These are phyloP conservation scores for Drosophila prostipennis DNA, from an alignment of 2,888 invertebrate genomes.

Conservation along the genomic window DNA sequence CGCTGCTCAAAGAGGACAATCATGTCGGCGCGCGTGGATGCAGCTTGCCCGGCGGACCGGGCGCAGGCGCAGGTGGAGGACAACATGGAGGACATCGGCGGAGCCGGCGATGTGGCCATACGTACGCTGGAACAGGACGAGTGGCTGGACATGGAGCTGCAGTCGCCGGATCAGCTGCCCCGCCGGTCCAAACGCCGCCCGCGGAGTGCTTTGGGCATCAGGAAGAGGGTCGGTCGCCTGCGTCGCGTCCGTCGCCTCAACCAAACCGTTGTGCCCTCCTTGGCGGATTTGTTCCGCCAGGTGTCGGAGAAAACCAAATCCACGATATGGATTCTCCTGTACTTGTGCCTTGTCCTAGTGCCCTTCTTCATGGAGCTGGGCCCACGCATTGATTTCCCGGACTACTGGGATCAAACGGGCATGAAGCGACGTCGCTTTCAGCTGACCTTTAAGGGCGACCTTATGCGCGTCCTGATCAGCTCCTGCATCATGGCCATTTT, in stretches of 20 bases:
- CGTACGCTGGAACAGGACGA: neutral
- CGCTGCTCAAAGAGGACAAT: too few relatives aligned
- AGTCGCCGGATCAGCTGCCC: neutral
- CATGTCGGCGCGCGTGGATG: too few relatives aligned
- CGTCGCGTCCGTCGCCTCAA: neutral
- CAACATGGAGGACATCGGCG: too few relatives aligned
- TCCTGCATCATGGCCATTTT: neutral
- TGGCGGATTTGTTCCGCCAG: neutral
- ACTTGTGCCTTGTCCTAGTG: neutral
- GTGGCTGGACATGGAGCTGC: neutral
- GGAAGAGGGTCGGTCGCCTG: too few relatives aligned
- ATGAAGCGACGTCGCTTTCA: neutral
- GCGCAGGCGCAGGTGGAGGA: too few relatives aligned
- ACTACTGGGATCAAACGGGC: neutral
- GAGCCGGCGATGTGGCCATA: too few relatives aligned
- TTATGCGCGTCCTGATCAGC: neutral
- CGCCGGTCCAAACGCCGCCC: neutral
- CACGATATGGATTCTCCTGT: neutral
- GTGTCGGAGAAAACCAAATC: neutral
- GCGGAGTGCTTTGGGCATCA: too few relatives aligned
- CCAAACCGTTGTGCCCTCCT: neutral
- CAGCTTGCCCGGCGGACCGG: too few relatives aligned
- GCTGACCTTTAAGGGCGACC: neutral
- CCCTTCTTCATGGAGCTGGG: conserved; percentile 1
- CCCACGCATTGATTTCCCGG: neutral